Percentiles rank a stretch among this genome's conserved stretches.
Conservation (phyloP, 2,797 vertebrate genomes). For the Diglossa cyanea region DNA sequence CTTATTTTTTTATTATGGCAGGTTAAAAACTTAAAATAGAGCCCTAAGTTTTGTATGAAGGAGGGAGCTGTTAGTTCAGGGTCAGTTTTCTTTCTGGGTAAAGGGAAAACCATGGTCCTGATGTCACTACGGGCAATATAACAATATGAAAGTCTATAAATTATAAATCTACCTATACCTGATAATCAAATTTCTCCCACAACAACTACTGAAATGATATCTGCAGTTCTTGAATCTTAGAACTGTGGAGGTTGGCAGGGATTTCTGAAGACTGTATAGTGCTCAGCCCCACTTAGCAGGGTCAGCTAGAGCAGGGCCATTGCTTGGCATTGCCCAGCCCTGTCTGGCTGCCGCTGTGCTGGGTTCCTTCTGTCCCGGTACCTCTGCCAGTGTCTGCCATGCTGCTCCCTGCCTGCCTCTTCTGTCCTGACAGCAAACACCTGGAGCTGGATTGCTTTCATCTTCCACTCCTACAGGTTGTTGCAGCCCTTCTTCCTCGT, state of each 20-base stretch:
- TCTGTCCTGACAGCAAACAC: not conserved
- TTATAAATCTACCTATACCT: not conserved
- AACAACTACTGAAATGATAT: not conserved
- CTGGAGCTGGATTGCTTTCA: not conserved
- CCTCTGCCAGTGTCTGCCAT: not conserved
- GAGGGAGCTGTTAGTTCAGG: not conserved
- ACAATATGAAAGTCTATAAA: not conserved
- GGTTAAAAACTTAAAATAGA: not conserved
- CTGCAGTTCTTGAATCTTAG: not conserved
- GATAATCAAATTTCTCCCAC: not conserved
- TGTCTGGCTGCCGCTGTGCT: fast-evolving
- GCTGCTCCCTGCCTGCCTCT: not conserved
- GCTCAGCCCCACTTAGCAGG: not conserved
- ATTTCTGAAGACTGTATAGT: not conserved
- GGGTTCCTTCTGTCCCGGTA: not conserved
- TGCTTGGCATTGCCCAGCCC: not conserved
- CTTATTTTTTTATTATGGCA: not conserved
- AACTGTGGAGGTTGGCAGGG: not conserved
- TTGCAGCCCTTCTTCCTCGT: not conserved
- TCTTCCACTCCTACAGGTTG: not conserved
- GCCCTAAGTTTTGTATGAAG: not conserved
- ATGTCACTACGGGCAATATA: not conserved
- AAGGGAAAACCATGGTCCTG: not conserved
- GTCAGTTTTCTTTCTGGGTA: not conserved
- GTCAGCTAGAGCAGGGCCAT: not conserved